Base-by-base conservation (phyloP, 1,140 invertebrate genomes). In the Meloidogyne hapla region DNA sequence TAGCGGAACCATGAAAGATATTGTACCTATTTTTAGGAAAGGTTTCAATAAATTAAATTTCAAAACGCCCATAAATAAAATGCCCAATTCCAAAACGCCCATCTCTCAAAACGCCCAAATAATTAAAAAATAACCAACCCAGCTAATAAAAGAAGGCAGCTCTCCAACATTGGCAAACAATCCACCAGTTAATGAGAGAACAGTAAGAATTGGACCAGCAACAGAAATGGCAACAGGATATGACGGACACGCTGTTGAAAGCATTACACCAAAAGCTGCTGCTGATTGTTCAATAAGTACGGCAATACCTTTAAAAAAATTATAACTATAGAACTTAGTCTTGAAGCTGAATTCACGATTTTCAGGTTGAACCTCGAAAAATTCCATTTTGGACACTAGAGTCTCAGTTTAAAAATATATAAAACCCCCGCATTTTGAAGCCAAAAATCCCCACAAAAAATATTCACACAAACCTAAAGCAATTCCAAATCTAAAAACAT, bases 241-340 rank as follows among this genome's bases (percentile, higher is more conserved):
- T 9, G 85, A 87, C 0, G 85, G 85, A 33, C 66, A 77, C 12
- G 81, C 76, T 12, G 80, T 77, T 13, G 83, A 83, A 40, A 86
- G 62, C 82, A 87, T 87, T 25, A 87, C 75, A 63, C 85, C 85
- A 75, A 86, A 87, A n/a, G 86, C 84, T n/a, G 81, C 80, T 9
- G 86, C 74, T 1, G 81, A 83, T 77, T 86, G 85, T 74, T 87
- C 85, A 18, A 83, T 70, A 12, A 87, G 82, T 6, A 87, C 45
- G 63, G 48, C 64, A 66, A 84, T 85, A 72, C 71, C 81, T 85
- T 67, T 67, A 76, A 74, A 38, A 28, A 48, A 3, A 33, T 8
- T 5, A 33, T 5, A 33, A 33, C 8, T 33, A 33, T 33, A 33
- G 33, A 33, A 33, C 33, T 33, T 33, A n/a, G n/a, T n/a, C n/a